phyloP scores from a whole-genome alignment of 2,797 vertebrate species.

The Halcyon leucocephala region DNA sequence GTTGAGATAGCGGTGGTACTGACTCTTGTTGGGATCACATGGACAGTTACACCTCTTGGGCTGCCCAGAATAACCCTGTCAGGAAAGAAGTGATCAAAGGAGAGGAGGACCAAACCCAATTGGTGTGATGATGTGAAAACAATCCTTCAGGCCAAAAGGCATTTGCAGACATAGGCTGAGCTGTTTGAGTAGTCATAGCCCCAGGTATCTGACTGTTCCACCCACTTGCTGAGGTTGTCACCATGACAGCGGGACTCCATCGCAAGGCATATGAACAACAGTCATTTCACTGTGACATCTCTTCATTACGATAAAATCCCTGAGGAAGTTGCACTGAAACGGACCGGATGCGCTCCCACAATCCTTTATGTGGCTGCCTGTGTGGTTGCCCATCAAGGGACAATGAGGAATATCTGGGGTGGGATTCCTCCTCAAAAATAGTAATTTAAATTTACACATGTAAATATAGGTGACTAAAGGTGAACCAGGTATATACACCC shows the following conservation, averaged over 20 bases:
- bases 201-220: no score
- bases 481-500: fast-evolving
- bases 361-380: not conserved
- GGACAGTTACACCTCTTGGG: not conserved
- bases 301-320: not conserved
- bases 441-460: not conserved
- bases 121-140: not conserved
- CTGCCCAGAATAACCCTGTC: not conserved
- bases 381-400: not conserved
- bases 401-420: not conserved
- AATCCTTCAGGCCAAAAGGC: no score
- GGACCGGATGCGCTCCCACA: not conserved
- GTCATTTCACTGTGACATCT: no score
- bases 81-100: not conserved
- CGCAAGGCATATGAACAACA: no score
- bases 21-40: not conserved
- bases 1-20: not conserved
- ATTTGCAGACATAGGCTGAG: no score
- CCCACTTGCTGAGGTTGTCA: no score
- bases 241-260: no score
- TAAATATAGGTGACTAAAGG: not conserved
- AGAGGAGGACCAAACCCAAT: not conserved
- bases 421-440: not conserved
- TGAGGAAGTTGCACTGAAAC: not conserved
- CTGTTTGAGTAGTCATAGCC: no score